Evolutionary conservation across 1,140 invertebrate species (phyloP).

Genomic region (Maconellicoccus hirsutus): DNA sequence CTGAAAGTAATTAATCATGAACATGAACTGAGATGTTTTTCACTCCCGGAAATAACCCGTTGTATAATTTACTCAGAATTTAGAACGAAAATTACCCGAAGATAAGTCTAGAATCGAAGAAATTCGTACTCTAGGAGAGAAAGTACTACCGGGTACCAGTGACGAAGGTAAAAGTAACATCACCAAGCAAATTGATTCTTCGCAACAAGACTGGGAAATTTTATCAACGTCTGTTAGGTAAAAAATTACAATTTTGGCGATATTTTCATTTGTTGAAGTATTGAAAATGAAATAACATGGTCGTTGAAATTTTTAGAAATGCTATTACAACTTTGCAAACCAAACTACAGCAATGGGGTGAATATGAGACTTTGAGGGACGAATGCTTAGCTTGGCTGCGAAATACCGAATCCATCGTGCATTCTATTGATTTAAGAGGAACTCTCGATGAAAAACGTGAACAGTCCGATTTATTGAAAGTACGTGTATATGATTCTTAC

Average conservation of each 20-base stretch:
- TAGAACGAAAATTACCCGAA: slow-evolving; percentile 65
- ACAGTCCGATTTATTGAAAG: slow-evolving; percentile 63
- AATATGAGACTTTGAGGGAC: slow-evolving; percentile 80
- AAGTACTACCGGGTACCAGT: slow-evolving; percentile 78
- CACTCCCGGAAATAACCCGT: not conserved
- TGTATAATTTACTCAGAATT: slow-evolving; percentile 41
- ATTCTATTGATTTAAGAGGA: slow-evolving; percentile 77
- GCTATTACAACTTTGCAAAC: slow-evolving; percentile 64
- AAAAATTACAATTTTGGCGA: not conserved
- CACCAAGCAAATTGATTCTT: slow-evolving; percentile 68
- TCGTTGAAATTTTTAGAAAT: slow-evolving; percentile 37
- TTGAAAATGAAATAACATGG: not conserved
- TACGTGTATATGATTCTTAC: slow-evolving; percentile 28
- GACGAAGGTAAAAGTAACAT: slow-evolving; percentile 76
- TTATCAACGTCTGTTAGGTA: slow-evolving; percentile 56
- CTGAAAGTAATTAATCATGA: slow-evolving; percentile 47
- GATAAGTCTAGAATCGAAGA: slow-evolving; percentile 71
- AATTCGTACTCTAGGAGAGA: slow-evolving; percentile 68
- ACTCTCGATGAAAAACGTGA: slow-evolving; percentile 70
- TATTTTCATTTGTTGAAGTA: too few relatives aligned
- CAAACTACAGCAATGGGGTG: slow-evolving; percentile 79
- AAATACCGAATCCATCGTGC: slow-evolving; percentile 73
- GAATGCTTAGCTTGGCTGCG: slow-evolving; percentile 76
- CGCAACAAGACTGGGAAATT: slow-evolving; percentile 82
- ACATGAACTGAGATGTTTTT: slow-evolving; percentile 13